These are phyloP conservation scores for Notocelia uddmanniana DNA, from an alignment of 2,888 invertebrate species.

Conservation along the genomic window DNA sequence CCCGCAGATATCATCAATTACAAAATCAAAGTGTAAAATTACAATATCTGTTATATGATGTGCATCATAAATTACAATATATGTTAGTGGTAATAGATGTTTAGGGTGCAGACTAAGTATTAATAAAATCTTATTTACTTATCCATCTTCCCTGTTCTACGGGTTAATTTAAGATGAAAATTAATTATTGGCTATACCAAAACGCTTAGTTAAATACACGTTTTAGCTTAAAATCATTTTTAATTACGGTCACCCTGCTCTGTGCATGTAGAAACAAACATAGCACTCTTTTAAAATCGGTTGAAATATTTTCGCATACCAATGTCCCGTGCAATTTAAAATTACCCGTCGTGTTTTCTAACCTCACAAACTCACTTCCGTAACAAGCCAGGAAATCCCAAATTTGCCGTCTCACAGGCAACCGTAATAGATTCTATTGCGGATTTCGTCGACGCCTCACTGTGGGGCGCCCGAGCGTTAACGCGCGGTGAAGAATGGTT, in stretches of 20 bases:
- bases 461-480: slow-evolving; percentile 56
- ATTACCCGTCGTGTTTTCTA: slow-evolving; percentile 5
- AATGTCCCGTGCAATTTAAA: neutral
- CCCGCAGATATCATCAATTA: too few species aligned
- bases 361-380: slow-evolving; percentile 24
- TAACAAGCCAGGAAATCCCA: slow-evolving; percentile 24
- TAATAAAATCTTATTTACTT: too few species aligned
- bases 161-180: neutral
- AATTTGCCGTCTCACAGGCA: slow-evolving; percentile 38
- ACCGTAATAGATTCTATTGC: slow-evolving; percentile 42
- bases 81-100: too few species aligned
- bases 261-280: too few species aligned
- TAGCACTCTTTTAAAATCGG: too few species aligned
- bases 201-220: neutral
- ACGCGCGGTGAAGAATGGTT: slow-evolving; percentile 54
- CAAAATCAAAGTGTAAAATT: too few species aligned
- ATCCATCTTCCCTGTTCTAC: neutral
- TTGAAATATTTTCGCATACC: neutral
- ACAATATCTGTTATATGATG: too few species aligned
- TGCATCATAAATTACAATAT: too few species aligned
- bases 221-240: too few species aligned
- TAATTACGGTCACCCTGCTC: too few species aligned
- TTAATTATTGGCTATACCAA: neutral
- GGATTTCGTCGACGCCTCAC: slow-evolving; percentile 49
- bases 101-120: too few species aligned